Conservation (phyloP, 2,888 invertebrate genomes). For the Calliphora vomitoria region DNA sequence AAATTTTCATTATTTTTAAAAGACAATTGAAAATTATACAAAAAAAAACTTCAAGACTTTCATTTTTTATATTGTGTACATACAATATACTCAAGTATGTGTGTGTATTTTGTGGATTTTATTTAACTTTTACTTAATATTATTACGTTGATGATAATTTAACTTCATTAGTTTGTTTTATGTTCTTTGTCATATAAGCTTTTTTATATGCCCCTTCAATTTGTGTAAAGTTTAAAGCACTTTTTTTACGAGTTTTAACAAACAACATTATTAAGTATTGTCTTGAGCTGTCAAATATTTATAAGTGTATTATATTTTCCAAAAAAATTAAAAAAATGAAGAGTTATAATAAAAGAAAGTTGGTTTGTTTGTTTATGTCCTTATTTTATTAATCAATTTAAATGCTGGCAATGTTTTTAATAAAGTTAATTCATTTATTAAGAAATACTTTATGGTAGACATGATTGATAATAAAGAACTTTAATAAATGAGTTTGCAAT, state of each 20-base stretch:
- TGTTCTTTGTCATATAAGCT: neutral
- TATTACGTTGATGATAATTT: slow-evolving; percentile 19
- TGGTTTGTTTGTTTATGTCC: neutral
- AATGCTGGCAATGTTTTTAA: neutral
- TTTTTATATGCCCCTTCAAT: neutral
- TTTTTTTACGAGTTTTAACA: neutral
- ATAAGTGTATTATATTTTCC: neutral
- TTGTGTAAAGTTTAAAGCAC: neutral
- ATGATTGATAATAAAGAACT: neutral
- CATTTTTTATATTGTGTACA: too few species aligned
- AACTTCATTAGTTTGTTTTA: slow-evolving; percentile 34
- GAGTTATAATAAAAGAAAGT: neutral
- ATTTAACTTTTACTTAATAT: slow-evolving; percentile 26
- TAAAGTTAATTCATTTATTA: neutral
- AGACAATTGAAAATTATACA: slow-evolving; percentile 22
- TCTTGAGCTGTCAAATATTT: slow-evolving; percentile 9
- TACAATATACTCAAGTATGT: too few species aligned
- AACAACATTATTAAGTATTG: neutral
- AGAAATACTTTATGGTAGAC: neutral
- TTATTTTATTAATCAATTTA: neutral
- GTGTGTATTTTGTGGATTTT: slow-evolving; percentile 11
- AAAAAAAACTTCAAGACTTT: slow-evolving; percentile 9
- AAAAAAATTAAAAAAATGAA: neutral
- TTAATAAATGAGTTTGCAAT: too few species aligned
- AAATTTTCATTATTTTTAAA: slow-evolving; percentile 27